These are phyloP conservation scores for Acrossocheilus fasciatus DNA, from an alignment of 2,797 vertebrate species.

Conservation along the genomic window DNA sequence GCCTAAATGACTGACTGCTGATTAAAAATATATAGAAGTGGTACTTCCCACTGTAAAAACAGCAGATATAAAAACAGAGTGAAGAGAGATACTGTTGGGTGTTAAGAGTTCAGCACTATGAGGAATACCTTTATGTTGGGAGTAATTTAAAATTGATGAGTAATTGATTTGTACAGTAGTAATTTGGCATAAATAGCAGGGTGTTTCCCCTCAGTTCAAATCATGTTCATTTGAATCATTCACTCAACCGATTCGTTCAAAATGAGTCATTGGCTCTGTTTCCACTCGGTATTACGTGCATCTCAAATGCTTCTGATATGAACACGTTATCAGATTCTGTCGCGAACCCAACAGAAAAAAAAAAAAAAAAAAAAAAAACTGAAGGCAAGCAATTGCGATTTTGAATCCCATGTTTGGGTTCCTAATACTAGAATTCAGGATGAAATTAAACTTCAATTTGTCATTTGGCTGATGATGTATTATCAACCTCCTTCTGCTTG, in stretches of 20 bases:
- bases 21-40: not conserved
- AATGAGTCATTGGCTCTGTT: not conserved
- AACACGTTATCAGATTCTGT: not conserved
- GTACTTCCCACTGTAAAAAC: not conserved
- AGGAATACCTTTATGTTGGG: not conserved
- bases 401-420: not conserved
- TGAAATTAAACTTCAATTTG: not conserved
- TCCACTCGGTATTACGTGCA: not conserved
- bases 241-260: not conserved
- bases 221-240: not conserved
- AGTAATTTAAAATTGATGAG: not conserved
- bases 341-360: not conserved
- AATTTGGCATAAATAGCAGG: not conserved
- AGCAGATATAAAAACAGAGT: not conserved
- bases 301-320: not conserved
- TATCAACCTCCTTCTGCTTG: not conserved
- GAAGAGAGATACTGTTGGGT: not conserved
- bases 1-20: not conserved
- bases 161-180: not conserved
- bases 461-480: not conserved
- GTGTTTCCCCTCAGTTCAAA: not conserved
- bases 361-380: not conserved
- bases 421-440: not conserved
- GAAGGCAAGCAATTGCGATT: not conserved
- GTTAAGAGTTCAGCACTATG: not conserved